A percentile compares a stretch with the other conserved stretches of the same genome.
Conservation (phyloP, 2,888 invertebrate genomes). For the Dasypolia templi region DNA sequence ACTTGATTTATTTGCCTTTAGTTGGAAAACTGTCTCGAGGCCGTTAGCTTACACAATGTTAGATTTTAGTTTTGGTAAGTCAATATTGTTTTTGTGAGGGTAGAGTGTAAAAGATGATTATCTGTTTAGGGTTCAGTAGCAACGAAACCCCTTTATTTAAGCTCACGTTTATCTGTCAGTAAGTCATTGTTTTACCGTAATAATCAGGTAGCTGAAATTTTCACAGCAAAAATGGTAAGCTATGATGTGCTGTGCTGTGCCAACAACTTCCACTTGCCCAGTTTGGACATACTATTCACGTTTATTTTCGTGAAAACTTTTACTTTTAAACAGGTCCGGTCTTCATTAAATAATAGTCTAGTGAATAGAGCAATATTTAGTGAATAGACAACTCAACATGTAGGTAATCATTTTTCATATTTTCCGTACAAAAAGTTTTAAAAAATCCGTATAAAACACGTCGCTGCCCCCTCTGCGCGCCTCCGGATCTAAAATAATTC, state of each 20-base stretch:
- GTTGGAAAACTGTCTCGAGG: neutral
- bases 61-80: slow-evolving; percentile 14
- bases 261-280: neutral
- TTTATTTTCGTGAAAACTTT: neutral
- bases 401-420: too few species aligned
- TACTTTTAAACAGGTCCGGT: too few species aligned
- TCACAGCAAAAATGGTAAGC: neutral
- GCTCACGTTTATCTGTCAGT: neutral
- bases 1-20: slow-evolving; percentile 16
- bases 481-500: too few species aligned
- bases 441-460: too few species aligned
- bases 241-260: too few species aligned
- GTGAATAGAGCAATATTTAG: neutral
- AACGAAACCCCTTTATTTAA: neutral
- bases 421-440: too few species aligned
- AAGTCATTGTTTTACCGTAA: too few species aligned
- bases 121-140: neutral
- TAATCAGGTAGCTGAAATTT: neutral
- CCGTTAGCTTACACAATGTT: neutral
- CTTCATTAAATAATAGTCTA: neutral
- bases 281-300: neutral
- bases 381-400: too few species aligned
- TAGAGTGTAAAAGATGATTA: neutral
- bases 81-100: slow-evolving; percentile 3
- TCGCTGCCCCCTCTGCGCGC: too few species aligned